These are phyloP conservation scores for Crenichthys baileyi DNA, from an alignment of 2,797 vertebrate genomes.

Conservation along the genomic window DNA sequence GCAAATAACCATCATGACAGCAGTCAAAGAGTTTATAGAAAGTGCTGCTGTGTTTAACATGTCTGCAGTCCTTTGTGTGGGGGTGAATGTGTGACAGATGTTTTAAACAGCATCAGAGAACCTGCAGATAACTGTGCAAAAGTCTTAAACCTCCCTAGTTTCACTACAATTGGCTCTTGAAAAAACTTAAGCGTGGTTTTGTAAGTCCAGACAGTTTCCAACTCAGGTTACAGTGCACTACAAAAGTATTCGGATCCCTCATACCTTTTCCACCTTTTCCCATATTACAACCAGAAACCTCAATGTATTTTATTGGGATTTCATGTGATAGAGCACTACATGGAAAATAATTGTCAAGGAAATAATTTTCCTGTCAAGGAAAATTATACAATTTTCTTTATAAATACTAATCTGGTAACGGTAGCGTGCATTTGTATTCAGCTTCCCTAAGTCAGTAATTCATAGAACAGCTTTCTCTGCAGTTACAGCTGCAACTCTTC, in stretches of 20 bases:
- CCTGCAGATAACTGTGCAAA: background rate
- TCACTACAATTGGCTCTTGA: background rate
- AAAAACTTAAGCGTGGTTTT: background rate
- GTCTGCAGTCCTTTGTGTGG: background rate
- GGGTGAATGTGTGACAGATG: background rate
- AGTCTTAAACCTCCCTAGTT: background rate
- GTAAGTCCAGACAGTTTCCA: background rate
- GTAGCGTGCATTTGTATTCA: background rate
- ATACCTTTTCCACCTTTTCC: background rate
- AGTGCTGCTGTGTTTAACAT: background rate
- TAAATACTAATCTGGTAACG: background rate
- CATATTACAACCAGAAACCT: background rate
- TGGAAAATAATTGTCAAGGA: background rate
- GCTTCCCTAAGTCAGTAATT: background rate
- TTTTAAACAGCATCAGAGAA: background rate
- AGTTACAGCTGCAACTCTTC: too few species aligned
- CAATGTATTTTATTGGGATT: background rate
- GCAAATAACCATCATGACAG: background rate
- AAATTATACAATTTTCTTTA: background rate
- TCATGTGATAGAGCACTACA: background rate
- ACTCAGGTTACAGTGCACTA: background rate
- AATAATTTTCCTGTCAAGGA: too few species aligned
- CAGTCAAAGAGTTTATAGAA: background rate
- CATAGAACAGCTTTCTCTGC: background rate
- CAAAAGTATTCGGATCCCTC: background rate